Base-by-base conservation (phyloP, 2,113 vertebrate species). In the Forbesichthys papilliferus region DNA sequence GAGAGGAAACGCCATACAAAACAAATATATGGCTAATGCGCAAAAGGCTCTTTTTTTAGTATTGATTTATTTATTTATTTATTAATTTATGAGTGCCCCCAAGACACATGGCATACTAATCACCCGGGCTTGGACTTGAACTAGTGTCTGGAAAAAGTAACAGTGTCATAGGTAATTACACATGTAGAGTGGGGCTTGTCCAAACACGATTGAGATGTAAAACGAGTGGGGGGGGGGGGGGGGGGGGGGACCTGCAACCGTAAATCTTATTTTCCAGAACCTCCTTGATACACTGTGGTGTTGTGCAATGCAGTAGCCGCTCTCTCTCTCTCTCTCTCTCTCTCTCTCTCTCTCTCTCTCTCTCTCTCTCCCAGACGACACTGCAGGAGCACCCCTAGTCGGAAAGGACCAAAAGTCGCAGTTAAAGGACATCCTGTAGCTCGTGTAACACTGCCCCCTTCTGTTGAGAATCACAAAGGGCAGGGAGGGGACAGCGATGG, bases 381-480 rank as follows among this genome's bases (percentile, higher is more conserved):
- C 88, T 88, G 87, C 88, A 84, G 79, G 78, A 83, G 74, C 80
- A 74, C 71, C 75, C 72, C 88, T 27, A 87, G 70, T 87, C 82
- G 74, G 80, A 75, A 73, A 84, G 90, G 88, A 89, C 82, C 86
- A 82, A 79, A 86, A 84, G 80, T 87, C 75, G 78, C 53, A 34
- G 11, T 34, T 20, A 62, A 54, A 54, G 58, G 55, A 49, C 62
- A 91, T 27, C 27, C 27, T 27, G 27, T 90, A 88, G 47, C 75
- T 78, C 89, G 65, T 85, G 84, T 82, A 90, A 89, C 81, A 93
- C 84, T 93, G 92, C 90, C 93, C 93, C 90, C 91, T 91, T 80
- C 75, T 87, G 91, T 42, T 54, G 0, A 0, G 0, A 34, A 57
- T 13, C 2, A 0, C 70, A 52, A 84, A 79, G 34, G 27, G 27